Evolutionary conservation across 2,888 invertebrate genomes (phyloP).

Genomic region (Oscheius sp.): DNA sequence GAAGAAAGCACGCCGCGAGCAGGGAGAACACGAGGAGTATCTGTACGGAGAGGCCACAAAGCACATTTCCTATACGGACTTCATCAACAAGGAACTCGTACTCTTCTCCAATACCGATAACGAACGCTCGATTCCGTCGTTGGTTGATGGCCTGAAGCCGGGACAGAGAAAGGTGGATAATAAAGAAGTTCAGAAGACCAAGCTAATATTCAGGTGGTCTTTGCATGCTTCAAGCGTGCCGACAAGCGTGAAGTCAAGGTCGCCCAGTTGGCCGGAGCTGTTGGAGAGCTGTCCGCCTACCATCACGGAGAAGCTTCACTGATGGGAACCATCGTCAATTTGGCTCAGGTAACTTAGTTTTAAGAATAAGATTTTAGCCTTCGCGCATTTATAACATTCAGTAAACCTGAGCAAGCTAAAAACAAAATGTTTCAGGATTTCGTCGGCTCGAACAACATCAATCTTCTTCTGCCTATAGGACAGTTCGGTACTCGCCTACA

Average conservation of each 20-base stretch:
- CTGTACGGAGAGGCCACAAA: conserved; percentile 70
- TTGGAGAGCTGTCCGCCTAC: conserved; percentile 96
- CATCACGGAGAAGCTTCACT: conserved; percentile 96
- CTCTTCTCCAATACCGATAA: conserved; percentile 74
- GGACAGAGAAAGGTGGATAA: conserved; percentile 84
- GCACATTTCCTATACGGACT: conserved; percentile 63
- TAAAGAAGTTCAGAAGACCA: neutral
- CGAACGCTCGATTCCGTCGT: conserved; percentile 82
- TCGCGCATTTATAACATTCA: no score
- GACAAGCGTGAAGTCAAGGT: conserved; percentile 95
- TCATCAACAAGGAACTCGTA: conserved; percentile 70
- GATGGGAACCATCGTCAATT: conserved; percentile 92
- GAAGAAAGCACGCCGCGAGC: conserved; percentile 60
- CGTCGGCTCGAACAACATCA: conserved; percentile 97
- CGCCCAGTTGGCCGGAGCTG: conserved; percentile 95
- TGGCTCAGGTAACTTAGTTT: conserved; percentile 78
- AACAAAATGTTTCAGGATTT: conserved; percentile 83
- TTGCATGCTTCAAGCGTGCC: conserved; percentile 90
- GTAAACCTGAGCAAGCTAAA: no score
- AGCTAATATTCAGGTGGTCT: conserved; percentile 56
- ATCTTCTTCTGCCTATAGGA: conserved; percentile 91
- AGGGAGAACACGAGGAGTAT: conserved; percentile 65
- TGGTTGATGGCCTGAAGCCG: conserved; percentile 85
- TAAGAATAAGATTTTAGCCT: no score
- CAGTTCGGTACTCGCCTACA: conserved; percentile 90